Percentiles rank a stretch among this genome's conserved stretches.
Conservation (phyloP, 2,797 vertebrate genomes). For the Hemibagrus guttatus region DNA sequence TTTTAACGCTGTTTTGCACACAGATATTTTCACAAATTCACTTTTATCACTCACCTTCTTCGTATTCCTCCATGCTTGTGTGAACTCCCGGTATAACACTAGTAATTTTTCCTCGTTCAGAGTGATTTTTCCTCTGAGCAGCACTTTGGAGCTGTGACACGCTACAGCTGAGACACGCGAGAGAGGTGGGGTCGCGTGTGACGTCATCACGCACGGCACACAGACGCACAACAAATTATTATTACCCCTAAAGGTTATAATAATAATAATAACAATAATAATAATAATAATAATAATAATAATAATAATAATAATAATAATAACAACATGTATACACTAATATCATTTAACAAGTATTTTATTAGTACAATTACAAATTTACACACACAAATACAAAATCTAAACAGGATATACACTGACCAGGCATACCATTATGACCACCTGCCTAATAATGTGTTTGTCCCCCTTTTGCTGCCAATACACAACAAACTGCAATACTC, state of each 20-base stretch:
- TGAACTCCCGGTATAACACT: neutral
- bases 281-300: neutral
- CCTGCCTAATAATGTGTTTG: too few species aligned
- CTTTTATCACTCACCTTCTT: slow-evolving; percentile 67
- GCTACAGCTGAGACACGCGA: slow-evolving; percentile 59
- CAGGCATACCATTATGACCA: too few species aligned
- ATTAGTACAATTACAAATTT: neutral
- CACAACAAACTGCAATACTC: too few species aligned
- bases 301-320: neutral
- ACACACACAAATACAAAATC: too few species aligned
- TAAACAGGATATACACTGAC: too few species aligned
- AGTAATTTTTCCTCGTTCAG: neutral
- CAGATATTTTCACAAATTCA: neutral
- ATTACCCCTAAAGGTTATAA: too few species aligned
- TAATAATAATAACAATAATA: neutral
- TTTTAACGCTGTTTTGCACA: neutral
- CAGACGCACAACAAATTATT: slow-evolving; percentile 68
- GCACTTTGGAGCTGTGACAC: slow-evolving; percentile 60
- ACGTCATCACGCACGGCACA: slow-evolving; percentile 69
- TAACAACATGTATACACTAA: too few species aligned
- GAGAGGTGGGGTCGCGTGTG: slow-evolving; percentile 68
- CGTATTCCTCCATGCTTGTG: slow-evolving; percentile 71
- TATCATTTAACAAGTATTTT: neutral
- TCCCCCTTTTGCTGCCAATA: too few species aligned
- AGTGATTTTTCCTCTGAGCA: neutral